Evolutionary conservation across 2,113 vertebrate genomes (phyloP).

Genomic region (Stomatorhinus ivindoensis): DNA sequence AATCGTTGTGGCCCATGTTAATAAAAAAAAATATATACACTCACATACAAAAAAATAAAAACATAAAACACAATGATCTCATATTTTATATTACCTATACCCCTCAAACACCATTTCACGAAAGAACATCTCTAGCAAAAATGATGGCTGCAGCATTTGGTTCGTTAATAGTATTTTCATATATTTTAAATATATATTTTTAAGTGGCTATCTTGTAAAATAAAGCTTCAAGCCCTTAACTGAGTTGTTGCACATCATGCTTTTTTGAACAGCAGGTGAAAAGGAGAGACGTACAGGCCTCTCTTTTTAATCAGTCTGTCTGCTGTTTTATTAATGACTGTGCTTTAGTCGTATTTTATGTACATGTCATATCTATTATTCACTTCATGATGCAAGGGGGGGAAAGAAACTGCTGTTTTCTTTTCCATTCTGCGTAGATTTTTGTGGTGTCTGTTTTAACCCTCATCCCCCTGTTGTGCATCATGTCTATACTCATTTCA

Average conservation of each 20-base stretch:
- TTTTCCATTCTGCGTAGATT: neutral
- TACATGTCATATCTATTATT: neutral
- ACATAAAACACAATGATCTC: neutral
- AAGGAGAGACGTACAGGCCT: conserved; percentile 40
- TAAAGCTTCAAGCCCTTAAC: conserved; percentile 67
- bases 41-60: neutral
- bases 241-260: conserved; percentile 39
- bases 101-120: neutral
- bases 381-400: neutral
- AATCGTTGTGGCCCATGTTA: neutral
- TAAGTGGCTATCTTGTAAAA: conserved; percentile 64
- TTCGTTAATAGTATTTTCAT: conserved; percentile 6
- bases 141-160: conserved; percentile 15
- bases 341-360: conserved; percentile 10
- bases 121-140: conserved; percentile 1
- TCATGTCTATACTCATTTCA: neutral
- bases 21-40: neutral
- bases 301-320: conserved; percentile 36
- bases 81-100: neutral
- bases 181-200: conserved; percentile 33
- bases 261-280: conserved; percentile 48
- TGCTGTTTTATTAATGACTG: conserved; percentile 11
- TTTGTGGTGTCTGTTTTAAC: neutral
- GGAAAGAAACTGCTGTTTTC: neutral
- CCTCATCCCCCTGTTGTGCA: neutral